A percentile compares a stretch with the other conserved stretches of the same genome.
phyloP scores from a whole-genome alignment of 2,797 vertebrate species.

The Lycodopsis pacificus region DNA sequence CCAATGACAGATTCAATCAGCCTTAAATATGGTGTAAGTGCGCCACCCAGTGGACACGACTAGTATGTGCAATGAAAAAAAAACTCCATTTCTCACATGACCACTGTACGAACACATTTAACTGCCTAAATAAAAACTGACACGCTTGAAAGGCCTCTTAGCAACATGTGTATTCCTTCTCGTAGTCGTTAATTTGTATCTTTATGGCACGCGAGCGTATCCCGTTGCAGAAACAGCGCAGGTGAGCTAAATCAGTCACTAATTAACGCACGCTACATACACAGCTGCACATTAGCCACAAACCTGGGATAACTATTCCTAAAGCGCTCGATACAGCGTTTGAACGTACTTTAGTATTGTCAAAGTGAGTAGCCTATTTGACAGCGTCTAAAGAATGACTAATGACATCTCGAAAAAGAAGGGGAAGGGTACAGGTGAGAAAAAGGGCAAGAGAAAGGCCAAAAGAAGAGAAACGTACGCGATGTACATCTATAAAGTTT shows the following conservation, averaged over 20 bases:
- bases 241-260: constrained; percentile 56
- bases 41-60: constrained; percentile 64
- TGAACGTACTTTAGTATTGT: not conserved
- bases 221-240: constrained; percentile 23
- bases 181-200: no score
- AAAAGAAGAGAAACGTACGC: constrained; percentile 87
- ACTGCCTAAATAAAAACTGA: not conserved
- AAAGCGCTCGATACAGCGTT: not conserved
- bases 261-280: constrained; percentile 54
- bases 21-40: constrained; percentile 38
- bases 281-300: fast-evolving
- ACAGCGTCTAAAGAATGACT: constrained; percentile 70
- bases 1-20: no score
- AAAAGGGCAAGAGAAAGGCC: constrained; percentile 72
- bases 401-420: constrained; percentile 76
- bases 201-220: no score
- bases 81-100: not conserved
- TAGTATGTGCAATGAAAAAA: constrained; percentile 12
- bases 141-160: fast-evolving
- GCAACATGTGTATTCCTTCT: not conserved
- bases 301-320: constrained; percentile 8
- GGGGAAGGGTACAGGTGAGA: constrained; percentile 68
- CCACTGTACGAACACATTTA: not conserved
- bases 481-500: constrained; percentile 89
- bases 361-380: not conserved